Base-by-base conservation (phyloP, 1,140 invertebrate genomes). In the Periplaneta americana region DNA sequence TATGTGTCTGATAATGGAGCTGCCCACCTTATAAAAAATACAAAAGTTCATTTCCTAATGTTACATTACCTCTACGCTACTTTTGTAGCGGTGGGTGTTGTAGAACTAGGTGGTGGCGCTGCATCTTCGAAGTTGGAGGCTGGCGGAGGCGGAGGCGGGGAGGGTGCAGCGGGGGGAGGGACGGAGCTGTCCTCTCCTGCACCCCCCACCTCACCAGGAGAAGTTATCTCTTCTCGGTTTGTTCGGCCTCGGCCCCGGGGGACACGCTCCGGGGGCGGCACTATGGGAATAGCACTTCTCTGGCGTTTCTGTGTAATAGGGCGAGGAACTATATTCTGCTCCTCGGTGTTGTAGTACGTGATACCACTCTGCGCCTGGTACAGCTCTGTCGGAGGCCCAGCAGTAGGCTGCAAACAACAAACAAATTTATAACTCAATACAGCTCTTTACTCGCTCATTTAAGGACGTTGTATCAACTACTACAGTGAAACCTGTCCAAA, bases 211-310 rank as follows among this genome's bases (percentile, higher is more conserved):
- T 66, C 74, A 74, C 33, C 57, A 28, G 33, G 66, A 6, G 79
- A 74, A 9, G 34, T 18, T 2, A 13, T 28, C 34, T 39, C 76
- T 36, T 78, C 34, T 10, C 76, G 17, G 13, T 0, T 36, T 4
- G 48, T 66, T 17, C 74, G 33, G 18, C 80, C 80, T 11, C 75
- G 80, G 32, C 74, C 80, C 15, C 74, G 33, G 22, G 74, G 75
- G 9, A 18, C 28, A 39, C 74, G 34, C 32, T 92, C 91, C 0
- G 91, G 91, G 5, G 91, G 91, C 57, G 91, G 91, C 34, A 92
- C 87, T 81, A 93, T 92, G 33, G 92, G 91, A 84, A 93, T 91
- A 13, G 91, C 91, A 28, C 89, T 88, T 84, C 91, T 92, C 22
- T 91, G 90, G 81, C 91, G 85, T 83, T 91, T 89, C 31, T 89